Conservation (phyloP, 1,140 invertebrate species). For the Berghia stephanieae region DNA sequence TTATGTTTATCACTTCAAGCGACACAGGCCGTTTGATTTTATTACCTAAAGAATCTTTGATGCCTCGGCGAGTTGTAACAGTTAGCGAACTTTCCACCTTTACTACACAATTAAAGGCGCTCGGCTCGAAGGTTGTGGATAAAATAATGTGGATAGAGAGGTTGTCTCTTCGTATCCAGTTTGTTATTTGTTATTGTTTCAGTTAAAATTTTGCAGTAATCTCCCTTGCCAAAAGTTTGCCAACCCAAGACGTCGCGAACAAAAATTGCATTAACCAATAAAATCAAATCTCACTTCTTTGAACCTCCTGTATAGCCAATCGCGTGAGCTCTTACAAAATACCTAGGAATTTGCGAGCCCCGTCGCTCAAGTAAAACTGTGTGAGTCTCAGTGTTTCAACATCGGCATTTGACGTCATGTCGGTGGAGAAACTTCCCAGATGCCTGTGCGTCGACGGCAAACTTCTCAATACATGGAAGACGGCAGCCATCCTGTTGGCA, state of each 20-base stretch:
- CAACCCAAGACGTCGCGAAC: not conserved
- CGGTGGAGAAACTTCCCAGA: conserved; percentile 63
- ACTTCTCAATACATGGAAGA: conserved; percentile 64
- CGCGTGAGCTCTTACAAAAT: not conserved
- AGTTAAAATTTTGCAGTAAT: too few species aligned
- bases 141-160: too few species aligned
- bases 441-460: conserved; percentile 62
- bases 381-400: not conserved
- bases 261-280: not conserved
- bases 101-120: too few species aligned
- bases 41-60: too few species aligned
- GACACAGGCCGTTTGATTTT: too few species aligned
- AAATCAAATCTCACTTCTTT: not conserved
- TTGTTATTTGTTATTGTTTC: too few species aligned
- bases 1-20: too few species aligned
- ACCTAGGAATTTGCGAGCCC: conserved; percentile 20
- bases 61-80: too few species aligned
- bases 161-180: too few species aligned
- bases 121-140: too few species aligned
- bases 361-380: conserved; percentile 2
- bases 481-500: conserved; percentile 66
- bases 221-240: not conserved
- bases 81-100: too few species aligned
- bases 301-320: not conserved
- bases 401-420: conserved; percentile 61